Conservation (phyloP, 1,140 invertebrate genomes). For the Anagrus nilaparvatae region DNA sequence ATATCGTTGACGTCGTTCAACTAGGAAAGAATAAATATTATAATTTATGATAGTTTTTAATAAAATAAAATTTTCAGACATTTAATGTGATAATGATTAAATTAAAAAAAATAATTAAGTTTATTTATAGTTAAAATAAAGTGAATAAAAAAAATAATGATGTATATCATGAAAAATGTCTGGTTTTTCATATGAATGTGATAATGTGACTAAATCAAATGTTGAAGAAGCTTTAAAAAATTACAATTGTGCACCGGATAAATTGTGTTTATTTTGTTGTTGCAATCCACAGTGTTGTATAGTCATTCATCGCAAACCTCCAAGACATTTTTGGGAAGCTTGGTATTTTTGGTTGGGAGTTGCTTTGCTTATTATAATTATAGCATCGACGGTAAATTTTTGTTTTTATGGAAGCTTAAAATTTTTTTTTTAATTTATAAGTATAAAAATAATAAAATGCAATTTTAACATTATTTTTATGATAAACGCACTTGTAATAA, state of each 20-base stretch:
- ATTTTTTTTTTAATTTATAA: background rate
- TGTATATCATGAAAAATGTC: too few relatives aligned
- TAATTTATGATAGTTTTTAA: too few relatives aligned
- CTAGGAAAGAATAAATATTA: too few relatives aligned
- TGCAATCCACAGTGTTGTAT: constrained; percentile 30
- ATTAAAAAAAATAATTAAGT: too few relatives aligned
- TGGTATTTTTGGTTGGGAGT: constrained; percentile 37
- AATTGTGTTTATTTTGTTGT: constrained; percentile 28
- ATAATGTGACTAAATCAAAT: constrained; percentile 14
- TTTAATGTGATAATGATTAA: too few relatives aligned
- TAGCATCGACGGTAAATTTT: constrained; percentile 27
- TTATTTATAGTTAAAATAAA: too few relatives aligned
- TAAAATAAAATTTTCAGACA: too few relatives aligned
- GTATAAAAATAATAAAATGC: too few relatives aligned
- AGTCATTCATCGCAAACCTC: constrained; percentile 26
- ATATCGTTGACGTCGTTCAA: too few relatives aligned
- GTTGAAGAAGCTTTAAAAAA: constrained; percentile 17
- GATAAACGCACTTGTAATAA: too few relatives aligned
- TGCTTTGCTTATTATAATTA: constrained; percentile 27
- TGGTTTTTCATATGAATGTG: constrained; percentile 26
- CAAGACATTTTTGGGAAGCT: constrained; percentile 31
- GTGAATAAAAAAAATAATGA: too few relatives aligned
- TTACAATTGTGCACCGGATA: constrained; percentile 22
- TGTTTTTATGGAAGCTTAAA: background rate
- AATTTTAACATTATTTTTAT: too few relatives aligned